phyloP scores from a whole-genome alignment of 2,797 vertebrate genomes.

The Phoxinus dragarum region DNA sequence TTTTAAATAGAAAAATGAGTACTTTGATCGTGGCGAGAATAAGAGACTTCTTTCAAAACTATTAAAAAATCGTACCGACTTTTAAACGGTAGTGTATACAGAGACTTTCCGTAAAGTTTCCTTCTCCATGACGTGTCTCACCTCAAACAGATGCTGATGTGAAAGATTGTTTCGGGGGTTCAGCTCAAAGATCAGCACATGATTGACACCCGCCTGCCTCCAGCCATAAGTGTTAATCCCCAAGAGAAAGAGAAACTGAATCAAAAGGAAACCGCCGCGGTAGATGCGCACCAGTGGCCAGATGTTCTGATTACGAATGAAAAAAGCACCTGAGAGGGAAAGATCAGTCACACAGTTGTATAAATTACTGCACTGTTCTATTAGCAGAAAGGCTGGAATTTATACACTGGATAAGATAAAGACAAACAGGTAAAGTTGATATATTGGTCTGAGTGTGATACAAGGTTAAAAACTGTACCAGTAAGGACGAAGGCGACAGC shows the following conservation, averaged over 20 bases:
- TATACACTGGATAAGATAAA: neutral
- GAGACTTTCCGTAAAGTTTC: neutral
- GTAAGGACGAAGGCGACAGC: constrained; percentile 87
- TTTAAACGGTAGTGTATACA: neutral
- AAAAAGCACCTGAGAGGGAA: constrained; percentile 49
- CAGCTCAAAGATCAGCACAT: constrained; percentile 98
- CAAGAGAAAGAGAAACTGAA: constrained; percentile 98
- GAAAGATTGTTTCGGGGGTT: constrained; percentile 98
- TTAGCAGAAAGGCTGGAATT: neutral
- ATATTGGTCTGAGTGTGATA: neutral
- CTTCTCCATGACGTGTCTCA: constrained; percentile 65
- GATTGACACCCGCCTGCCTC: constrained; percentile 98
- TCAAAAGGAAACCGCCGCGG: constrained; percentile 96
- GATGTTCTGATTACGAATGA: constrained; percentile 48
- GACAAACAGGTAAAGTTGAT: neutral
- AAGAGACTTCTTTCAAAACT: neutral
- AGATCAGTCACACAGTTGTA: neutral
- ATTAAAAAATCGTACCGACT: neutral
- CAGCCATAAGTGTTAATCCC: constrained; percentile 99
- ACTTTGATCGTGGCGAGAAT: neutral
- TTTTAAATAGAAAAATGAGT: neutral
- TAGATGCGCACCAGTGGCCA: constrained; percentile 97
- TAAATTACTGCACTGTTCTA: neutral
- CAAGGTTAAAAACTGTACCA: constrained; percentile 74
- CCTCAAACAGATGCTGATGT: constrained; percentile 99